Evolutionary conservation across 2,113 vertebrate genomes (phyloP).

Genomic region (Tupaia chinensis): DNA sequence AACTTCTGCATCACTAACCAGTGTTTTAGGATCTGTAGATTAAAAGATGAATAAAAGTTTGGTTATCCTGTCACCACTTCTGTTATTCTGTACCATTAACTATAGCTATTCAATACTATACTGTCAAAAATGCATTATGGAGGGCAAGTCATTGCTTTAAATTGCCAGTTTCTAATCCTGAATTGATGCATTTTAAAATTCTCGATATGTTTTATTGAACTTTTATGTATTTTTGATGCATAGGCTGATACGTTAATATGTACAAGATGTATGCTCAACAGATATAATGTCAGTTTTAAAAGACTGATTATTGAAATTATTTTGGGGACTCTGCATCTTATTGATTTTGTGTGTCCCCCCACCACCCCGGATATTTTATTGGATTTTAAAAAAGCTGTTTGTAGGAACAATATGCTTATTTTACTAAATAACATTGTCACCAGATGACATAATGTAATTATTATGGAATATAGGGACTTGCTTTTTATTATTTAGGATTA

Average conservation of each 20-base stretch:
- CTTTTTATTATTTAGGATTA: neutral
- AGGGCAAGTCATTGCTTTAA: slow-evolving; percentile 35
- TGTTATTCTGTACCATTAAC: slow-evolving; percentile 32
- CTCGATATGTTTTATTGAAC: neutral
- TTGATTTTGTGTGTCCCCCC: neutral
- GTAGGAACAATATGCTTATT: slow-evolving; percentile 10
- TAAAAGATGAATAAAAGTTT: slow-evolving; percentile 19
- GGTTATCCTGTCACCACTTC: neutral
- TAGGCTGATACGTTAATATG: neutral
- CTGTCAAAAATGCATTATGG: slow-evolving; percentile 19
- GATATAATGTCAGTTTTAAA: slow-evolving; percentile 28
- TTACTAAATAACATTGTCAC: slow-evolving; percentile 45
- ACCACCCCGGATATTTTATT: neutral
- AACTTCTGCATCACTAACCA: neutral
- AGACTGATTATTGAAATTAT: slow-evolving; percentile 22
- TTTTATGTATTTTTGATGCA: slow-evolving; percentile 18
- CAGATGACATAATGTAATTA: slow-evolving; percentile 26
- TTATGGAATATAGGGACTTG: neutral
- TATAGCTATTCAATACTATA: neutral
- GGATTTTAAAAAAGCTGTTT: neutral
- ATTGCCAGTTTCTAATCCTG: slow-evolving; percentile 10
- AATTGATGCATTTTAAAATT: slow-evolving; percentile 47
- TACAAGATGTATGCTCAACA: neutral
- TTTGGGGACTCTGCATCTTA: slow-evolving; percentile 3
- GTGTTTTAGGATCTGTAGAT: slow-evolving; percentile 18